Base-by-base conservation (phyloP, 2,113 vertebrate species). In the Pterocles burchelli region DNA sequence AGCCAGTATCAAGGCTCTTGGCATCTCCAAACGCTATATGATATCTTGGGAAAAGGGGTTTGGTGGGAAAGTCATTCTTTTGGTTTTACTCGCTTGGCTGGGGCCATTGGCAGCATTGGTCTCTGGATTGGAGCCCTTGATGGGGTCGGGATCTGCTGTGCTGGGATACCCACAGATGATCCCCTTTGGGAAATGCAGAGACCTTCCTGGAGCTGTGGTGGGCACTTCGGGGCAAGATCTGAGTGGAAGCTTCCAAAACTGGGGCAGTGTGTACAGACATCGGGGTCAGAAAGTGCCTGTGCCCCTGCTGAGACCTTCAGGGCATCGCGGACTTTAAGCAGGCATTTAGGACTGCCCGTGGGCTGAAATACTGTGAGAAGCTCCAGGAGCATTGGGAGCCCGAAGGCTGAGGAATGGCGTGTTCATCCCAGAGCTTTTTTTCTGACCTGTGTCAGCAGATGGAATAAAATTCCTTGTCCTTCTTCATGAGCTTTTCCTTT, bases 21-120 rank as follows among this genome's bases (percentile, higher is more conserved):
- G 70, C 45, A 10, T 33, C 75, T 59, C 83, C 48, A 41, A 29
- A 22, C 9, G 6, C 41, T 9, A 2, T 19, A 1, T 21, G 54
- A 0, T 28, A 3, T 29, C 88, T 45, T 29, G 46, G 49, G 38
- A 33, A 72, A 55, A 48, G 4, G 45, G 33, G 1, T 52, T 61
- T 41, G 58, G 71, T 71, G 58, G 72, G 45, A 41, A 46, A 26
- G 25, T 1, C 24, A 62, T 63, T 36, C 45, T 55, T 71, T n/a
- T 7, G 75, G 14, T 16, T 51, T 73, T 48, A n/a, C 4, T 34
- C 1, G 0, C 61, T 62, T 61, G 71, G 33, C 43, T 43, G 19
- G 38, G 38, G 9, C 3, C 1, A 0, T 34, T 52, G 52, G 52
- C 55, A 36, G 28, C 0, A 0, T 26, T 67, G 74, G 33, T 20